Conservation (phyloP, 2,888 invertebrate genomes). For the Cosmorhoe ocellata region DNA sequence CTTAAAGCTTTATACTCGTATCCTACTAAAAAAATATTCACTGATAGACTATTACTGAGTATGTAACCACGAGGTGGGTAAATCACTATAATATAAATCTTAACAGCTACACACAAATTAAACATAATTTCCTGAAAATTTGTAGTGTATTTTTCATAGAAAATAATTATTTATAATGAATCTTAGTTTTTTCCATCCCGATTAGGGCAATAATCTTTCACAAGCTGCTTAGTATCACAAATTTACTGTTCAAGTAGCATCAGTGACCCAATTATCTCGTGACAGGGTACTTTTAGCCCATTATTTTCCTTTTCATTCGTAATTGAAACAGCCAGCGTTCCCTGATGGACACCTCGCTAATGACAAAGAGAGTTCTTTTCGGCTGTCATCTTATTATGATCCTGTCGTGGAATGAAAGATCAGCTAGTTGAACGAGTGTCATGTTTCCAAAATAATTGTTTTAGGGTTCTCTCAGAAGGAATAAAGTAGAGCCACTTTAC, state of each 20-base stretch:
- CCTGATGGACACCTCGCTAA: conserved; percentile 49
- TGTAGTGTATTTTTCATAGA: too few relatives aligned
- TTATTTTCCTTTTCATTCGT: conserved; percentile 40
- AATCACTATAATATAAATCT: too few relatives aligned
- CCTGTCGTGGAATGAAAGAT: conserved; percentile 12
- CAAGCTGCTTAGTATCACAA: conserved; percentile 12
- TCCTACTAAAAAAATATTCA: too few relatives aligned
- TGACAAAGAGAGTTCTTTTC: conserved; percentile 37
- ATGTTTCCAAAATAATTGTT: not conserved
- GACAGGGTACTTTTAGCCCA: conserved; percentile 19
- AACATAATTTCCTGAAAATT: too few relatives aligned
- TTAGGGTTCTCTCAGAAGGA: too few relatives aligned
- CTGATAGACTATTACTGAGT: too few relatives aligned
- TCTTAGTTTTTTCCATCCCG: not conserved
- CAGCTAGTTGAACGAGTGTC: conserved; percentile 4
- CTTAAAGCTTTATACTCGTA: too few relatives aligned
- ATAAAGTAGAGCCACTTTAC: too few relatives aligned
- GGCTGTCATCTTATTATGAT: conserved; percentile 35
- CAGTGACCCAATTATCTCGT: conserved; percentile 22
- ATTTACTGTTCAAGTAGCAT: conserved; percentile 17
- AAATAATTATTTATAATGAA: not conserved
- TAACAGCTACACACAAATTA: too few relatives aligned
- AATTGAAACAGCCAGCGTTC: conserved; percentile 50
- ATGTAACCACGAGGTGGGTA: too few relatives aligned
- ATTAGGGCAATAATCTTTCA: conserved; percentile 8